These are phyloP conservation scores for Zaprionus camerounensis DNA, from an alignment of 1,140 invertebrate species.

Conservation along the genomic window DNA sequence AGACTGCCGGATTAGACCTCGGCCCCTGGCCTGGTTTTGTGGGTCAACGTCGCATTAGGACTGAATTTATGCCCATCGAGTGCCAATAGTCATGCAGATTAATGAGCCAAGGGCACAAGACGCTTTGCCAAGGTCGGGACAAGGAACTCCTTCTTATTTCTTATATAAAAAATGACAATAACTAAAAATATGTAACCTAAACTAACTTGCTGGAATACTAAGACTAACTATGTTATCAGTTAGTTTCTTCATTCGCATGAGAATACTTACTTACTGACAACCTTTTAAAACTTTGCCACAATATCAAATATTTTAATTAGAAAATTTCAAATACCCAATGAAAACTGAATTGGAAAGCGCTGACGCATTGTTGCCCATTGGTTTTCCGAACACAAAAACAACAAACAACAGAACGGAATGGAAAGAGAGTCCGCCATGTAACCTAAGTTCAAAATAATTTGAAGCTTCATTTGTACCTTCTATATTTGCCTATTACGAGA, in stretches of 20 bases:
- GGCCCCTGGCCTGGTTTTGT: conserved; percentile 54
- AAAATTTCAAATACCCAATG: conserved; percentile 30
- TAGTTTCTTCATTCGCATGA: background rate
- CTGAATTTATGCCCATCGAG: conserved; percentile 66
- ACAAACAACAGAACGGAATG: conserved; percentile 16
- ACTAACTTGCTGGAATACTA: background rate
- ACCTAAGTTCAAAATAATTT: conserved; percentile 64
- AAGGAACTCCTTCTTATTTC: background rate
- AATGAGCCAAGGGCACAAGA: conserved; percentile 36
- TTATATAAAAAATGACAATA: background rate
- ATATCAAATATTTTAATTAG: conserved; percentile 45
- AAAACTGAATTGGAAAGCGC: background rate
- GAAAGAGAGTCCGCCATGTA: conserved; percentile 10
- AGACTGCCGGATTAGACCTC: conserved; percentile 45
- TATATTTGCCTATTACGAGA: conserved; percentile 33
- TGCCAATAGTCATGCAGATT: conserved; percentile 75
- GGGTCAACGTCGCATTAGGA: conserved; percentile 72
- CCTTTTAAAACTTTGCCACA: conserved; percentile 28
- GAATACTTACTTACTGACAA: background rate
- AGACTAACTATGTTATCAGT: background rate
- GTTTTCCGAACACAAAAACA: conserved; percentile 1
- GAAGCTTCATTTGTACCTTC: conserved; percentile 60
- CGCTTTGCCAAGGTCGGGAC: background rate
- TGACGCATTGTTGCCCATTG: background rate
- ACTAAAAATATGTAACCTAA: background rate